Conservation (phyloP, 2,113 vertebrate genomes). For the Tragelaphus strepsiceros region DNA sequence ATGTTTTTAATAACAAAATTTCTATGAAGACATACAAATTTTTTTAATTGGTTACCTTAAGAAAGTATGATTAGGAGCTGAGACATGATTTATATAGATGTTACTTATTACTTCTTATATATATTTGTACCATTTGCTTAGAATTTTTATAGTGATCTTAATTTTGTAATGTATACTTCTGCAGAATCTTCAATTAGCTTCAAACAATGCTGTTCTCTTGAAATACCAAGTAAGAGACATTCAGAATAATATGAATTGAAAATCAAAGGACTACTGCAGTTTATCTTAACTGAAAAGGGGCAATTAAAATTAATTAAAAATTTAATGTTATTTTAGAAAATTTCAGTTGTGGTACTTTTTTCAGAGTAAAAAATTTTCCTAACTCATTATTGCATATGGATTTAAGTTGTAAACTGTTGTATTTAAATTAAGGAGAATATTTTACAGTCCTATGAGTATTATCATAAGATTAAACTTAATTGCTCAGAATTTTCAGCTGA, state of each 20-base stretch:
- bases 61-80: background rate
- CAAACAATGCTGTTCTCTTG: background rate
- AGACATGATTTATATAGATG: background rate
- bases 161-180: background rate
- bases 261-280: background rate
- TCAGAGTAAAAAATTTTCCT: background rate
- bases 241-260: slow-evolving; percentile 10
- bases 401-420: slow-evolving; percentile 11
- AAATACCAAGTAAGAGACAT: background rate
- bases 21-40: background rate
- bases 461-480: slow-evolving; percentile 50
- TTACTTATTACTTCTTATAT: background rate
- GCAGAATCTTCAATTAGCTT: background rate
- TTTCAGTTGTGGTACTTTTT: background rate
- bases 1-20: background rate
- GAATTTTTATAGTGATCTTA: background rate
- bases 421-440: background rate
- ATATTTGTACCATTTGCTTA: background rate
- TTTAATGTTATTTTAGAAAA: background rate
- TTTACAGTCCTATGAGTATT: background rate
- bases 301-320: background rate
- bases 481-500: slow-evolving; percentile 11
- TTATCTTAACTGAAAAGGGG: background rate
- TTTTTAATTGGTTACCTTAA: background rate
- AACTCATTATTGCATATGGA: background rate